These are phyloP conservation scores for Autographa pulchrina DNA, from an alignment of 2,888 invertebrate genomes.

Conservation along the genomic window DNA sequence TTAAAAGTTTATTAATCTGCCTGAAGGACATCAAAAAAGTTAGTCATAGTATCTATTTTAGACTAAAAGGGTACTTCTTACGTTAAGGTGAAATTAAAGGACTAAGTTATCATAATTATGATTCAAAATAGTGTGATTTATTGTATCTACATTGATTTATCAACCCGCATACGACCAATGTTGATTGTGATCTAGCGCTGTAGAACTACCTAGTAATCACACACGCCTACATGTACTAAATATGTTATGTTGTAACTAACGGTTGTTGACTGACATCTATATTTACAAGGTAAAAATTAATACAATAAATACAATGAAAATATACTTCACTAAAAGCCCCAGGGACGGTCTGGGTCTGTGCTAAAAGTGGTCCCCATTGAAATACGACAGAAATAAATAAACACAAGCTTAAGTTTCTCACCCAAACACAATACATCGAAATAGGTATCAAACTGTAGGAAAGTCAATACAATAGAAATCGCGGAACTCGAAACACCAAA, in stretches of 20 bases:
- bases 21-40: no score
- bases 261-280: neutral
- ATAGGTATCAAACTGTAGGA: constrained; percentile 33
- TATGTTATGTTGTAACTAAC: neutral
- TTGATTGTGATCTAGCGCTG: neutral
- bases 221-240: neutral
- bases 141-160: neutral
- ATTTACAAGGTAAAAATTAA: no score
- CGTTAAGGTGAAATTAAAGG: no score
- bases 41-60: no score
- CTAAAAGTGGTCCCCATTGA: neutral
- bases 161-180: constrained; percentile 2
- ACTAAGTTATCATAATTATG: no score
- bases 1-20: no score
- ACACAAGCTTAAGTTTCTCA: constrained; percentile 35
- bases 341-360: no score
- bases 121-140: neutral
- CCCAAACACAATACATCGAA: constrained; percentile 34
- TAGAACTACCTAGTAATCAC: neutral
- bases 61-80: no score
- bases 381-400: neutral
- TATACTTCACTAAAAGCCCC: neutral
- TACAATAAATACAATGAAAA: no score
- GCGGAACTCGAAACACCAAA: constrained; percentile 40
- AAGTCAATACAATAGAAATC: constrained; percentile 40